Conservation (phyloP, 2,797 vertebrate species). For the Odontamblyopus rebecca region DNA sequence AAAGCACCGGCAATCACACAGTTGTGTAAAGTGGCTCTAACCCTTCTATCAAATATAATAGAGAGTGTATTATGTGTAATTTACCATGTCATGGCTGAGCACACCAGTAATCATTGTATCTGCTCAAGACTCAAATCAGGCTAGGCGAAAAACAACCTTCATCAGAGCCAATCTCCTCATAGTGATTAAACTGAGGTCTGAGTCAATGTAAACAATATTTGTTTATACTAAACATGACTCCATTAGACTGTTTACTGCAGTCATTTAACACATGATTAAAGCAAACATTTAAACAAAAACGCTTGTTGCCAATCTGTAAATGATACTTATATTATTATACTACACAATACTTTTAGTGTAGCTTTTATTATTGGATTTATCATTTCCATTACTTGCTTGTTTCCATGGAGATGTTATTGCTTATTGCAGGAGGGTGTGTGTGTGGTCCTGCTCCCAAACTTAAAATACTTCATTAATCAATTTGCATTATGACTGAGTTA, state of each 20-base stretch:
- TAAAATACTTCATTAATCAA: no score
- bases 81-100: slow-evolving; percentile 15
- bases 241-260: slow-evolving; percentile 5
- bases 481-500: no score
- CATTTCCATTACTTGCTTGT: not conserved
- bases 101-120: slow-evolving; percentile 23
- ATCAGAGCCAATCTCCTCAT: slow-evolving; percentile 7
- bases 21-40: not conserved
- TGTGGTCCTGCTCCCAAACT: no score
- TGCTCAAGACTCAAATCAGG: slow-evolving; percentile 13
- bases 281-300: not conserved
- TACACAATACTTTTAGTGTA: no score
- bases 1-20: slow-evolving; percentile 16
- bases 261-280: not conserved
- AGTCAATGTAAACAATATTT: slow-evolving; percentile 7
- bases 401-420: not conserved
- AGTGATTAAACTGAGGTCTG: slow-evolving; percentile 3
- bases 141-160: not conserved
- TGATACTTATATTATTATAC: no score
- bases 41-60: slow-evolving; percentile 13
- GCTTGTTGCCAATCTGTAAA: no score
- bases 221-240: slow-evolving; percentile 5
- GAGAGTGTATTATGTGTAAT: slow-evolving; percentile 17
- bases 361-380: not conserved
- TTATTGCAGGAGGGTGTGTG: no score